Evolutionary conservation across 2,888 invertebrate species (phyloP), one percentile per base, ranked within the genome.

Genomic region (Nephrotoma flavescens): DNA sequence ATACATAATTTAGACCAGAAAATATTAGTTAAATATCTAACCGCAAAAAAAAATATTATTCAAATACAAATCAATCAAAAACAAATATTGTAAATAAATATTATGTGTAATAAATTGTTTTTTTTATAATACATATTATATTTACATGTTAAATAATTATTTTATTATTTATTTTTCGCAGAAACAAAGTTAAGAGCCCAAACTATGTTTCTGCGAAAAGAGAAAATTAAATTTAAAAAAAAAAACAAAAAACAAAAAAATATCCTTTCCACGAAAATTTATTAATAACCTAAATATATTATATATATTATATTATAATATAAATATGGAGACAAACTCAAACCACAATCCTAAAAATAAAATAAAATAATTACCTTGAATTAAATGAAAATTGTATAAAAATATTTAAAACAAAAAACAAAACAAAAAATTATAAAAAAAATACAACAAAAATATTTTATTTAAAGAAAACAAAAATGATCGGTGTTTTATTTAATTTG

Each of bases 181-280:
- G 47, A 86, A 86, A 86, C 86, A 86, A 12, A 86, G 86, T 86
- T 86, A 31, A 86, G 86, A 86, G 86, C 86, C 86, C 86, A 86
- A 86, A 86, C 86, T 86, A 47, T 86, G 86, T 86, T 86, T 86
- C 44, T 45, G 86, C 47, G 86, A 45, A 86, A 44, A 42, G 9
- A 15, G 45, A 86, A 19, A 31, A 15, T 84, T 9, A 41, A 84
- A n/a, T 42, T 84, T 84, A 31, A 31, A 31, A 31, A 31, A 31
- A 0, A 0, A 31, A 31, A 31, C 0, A 31, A 31, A 31, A 0
- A 0, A 31, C 0, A 31, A 31, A 31, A 31, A 31, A 31, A 31
- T 2, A 31, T 84, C 2, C 9, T 84, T 42, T 84, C 7, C 31
- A 71, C 31, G 9, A 71, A 71, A 71, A 31, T 31, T 71, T 71